Evolutionary conservation across 23 tunicate species (phyloP), one percentile per base, ranked within the genome.

Genomic region (Halocynthia roretzi): DNA sequence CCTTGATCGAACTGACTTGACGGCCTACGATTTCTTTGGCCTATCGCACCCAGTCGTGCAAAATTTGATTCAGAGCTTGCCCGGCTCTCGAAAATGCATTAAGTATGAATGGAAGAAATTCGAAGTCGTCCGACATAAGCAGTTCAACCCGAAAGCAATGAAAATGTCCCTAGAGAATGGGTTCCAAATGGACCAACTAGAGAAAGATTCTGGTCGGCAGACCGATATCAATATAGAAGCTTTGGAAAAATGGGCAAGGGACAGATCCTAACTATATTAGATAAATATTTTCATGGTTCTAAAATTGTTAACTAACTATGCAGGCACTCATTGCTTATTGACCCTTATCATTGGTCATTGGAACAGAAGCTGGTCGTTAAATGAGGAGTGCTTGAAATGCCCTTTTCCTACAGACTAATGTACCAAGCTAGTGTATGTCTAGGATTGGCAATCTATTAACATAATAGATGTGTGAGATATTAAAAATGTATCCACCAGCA

Each of bases 221-320:
- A 6, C 78, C 14, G 78, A 74, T 54, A 74, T 74, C 56, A 74
- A 74, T 18, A 74, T 74, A 7, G 78, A 74, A 18, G 78, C 78
- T 53, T 74, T 74, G 64, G 78, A 74, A 64, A 74, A 74, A 54
- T 74, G 78, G 78, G 78, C 78, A 54, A 54, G 78, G 62, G 78
- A 74, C 63, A 10, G 22, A 48, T 10, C 70, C 22, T 65, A 65
- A 48, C 6, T 1, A 1, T 31, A 31, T 31, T 31, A 31, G 44
- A 31, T 31, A 31, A 0, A 31, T 31, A 31, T 31, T 31, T 31
- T 31, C 44, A 31, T 31, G 44, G 44, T 31, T 31, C 44, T 31
- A 4, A n/a, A n/a, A 4, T 31, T 31, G 44, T 31, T 31, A 31
- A 31, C 44, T 31, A 31, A 31, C 44, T 31, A 31, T 31, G 4